Evolutionary conservation across 2,113 vertebrate genomes (phyloP).

Genomic region (Isichthys henryi): DNA sequence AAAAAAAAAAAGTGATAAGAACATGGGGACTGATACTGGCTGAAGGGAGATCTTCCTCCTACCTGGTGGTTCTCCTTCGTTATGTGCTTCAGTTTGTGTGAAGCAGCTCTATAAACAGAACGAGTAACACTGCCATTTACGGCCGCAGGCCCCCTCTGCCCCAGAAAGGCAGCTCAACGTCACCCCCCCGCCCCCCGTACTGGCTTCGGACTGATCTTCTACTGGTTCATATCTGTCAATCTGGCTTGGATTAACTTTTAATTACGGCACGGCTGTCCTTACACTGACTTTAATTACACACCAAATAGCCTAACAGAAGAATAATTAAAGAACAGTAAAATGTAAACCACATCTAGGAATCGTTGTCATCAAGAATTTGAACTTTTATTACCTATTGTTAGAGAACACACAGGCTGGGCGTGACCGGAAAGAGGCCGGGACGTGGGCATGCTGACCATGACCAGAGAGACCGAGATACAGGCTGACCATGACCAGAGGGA

Average conservation of each 20-base stretch:
- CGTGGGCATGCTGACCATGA: too few species aligned
- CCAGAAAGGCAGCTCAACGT: constrained; percentile 19
- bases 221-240: constrained; percentile 27
- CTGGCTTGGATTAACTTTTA: constrained; percentile 28
- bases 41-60: background rate
- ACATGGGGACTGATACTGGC: background rate
- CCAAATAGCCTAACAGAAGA: constrained; percentile 22
- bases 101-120: constrained; percentile 15
- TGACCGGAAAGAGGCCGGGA: background rate
- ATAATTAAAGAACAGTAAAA: constrained; percentile 21
- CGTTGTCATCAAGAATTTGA: constrained; percentile 7
- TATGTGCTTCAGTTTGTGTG: background rate
- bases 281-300: constrained; percentile 27
- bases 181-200: constrained; percentile 7
- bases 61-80: constrained; percentile 20
- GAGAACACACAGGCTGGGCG: background rate
- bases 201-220: constrained; percentile 21
- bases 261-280: constrained; percentile 22
- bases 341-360: background rate
- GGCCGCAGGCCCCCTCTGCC: background rate
- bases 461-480: too few species aligned
- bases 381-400: background rate
- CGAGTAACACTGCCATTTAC: constrained; percentile 14
- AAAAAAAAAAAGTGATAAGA: background rate
- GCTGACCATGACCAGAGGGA: too few species aligned